Evolutionary conservation across 2,797 vertebrate genomes (phyloP), one percentile per base, ranked within the genome.

Genomic region (Lindbergichthys nudifrons): DNA sequence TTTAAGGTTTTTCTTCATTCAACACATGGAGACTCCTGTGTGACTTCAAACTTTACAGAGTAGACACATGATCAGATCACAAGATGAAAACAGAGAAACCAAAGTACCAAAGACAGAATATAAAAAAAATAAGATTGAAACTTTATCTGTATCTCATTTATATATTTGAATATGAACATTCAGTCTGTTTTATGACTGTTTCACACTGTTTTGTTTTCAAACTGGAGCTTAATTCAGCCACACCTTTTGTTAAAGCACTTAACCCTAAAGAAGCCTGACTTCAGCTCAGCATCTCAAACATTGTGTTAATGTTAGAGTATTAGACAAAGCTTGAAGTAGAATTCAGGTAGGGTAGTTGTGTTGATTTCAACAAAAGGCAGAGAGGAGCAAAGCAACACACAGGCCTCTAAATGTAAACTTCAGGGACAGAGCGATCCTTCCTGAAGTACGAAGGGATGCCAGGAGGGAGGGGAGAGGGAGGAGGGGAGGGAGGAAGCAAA

Each of bases 391-490:
- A 53, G 58, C 42, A 19, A 76, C 54, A 47, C 32, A 53, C 11
- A 10, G 23, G 66, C 80, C 46, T 62, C 89, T 96, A 96, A 48
- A 95, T 95, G 86, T 95, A 95, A 82, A 95, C 75, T 88, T 96
- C 92, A 72, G 94, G 93, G 87, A 94, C 93, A 45, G 87, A 92
- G 60, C 73, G 86, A 75, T 94, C 94, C 69, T 89, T 92, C 85
- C 89, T 91, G 92, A 88, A 88, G 81, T 88, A 46, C 76, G 81
- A 84, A 59, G 94, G 94, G 80, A 94, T 80, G 84, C 92, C 90
- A 53, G 91, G 93, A 82, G 91, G 95, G 87, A 93, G 93, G 78
- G 93, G 95, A 76, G 94, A 94, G 64, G 54, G 62, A 10, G 89
- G 84, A 70, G 88, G 76, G 39, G 87, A 84, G 30, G 21, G 0